Evolutionary conservation across 2,888 invertebrate species (phyloP).

Genomic region (Ormia ochracea): DNA sequence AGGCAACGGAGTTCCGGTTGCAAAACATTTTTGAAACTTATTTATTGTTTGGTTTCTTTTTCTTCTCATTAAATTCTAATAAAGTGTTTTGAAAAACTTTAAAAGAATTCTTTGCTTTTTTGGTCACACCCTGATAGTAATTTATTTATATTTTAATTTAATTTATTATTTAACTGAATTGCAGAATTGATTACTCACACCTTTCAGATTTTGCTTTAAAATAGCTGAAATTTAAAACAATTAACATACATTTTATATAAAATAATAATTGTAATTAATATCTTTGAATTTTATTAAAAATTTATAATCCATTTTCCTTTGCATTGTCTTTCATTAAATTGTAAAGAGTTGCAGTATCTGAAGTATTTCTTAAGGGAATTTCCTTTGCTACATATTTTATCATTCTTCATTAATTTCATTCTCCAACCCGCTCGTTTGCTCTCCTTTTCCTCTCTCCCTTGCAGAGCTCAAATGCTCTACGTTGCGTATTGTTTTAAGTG

Average conservation of each 20-base stretch:
- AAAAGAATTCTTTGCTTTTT: no score
- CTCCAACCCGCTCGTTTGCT: background rate
- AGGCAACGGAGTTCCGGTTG: no score
- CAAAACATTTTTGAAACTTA: no score
- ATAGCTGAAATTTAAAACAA: no score
- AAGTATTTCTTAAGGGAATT: conserved; percentile 27
- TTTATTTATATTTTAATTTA: no score
- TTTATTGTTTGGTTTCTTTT: no score
- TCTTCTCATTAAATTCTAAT: no score
- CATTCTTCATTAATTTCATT: conserved; percentile 3
- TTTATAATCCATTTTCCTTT: background rate
- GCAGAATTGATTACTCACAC: no score
- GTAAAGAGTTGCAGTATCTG: background rate
- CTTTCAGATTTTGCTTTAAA: no score
- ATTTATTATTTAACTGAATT: no score
- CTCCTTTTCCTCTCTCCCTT: background rate
- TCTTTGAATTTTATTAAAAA: conserved; percentile 17
- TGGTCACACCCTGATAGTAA: no score
- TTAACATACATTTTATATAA: background rate
- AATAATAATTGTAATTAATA: conserved; percentile 7
- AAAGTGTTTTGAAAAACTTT: no score
- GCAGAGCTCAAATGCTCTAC: background rate
- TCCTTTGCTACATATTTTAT: background rate
- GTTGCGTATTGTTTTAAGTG: conserved; percentile 51
- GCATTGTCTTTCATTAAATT: background rate